Evolutionary conservation across 2,888 invertebrate species (phyloP).

Genomic region (Danaus chrysippus): DNA sequence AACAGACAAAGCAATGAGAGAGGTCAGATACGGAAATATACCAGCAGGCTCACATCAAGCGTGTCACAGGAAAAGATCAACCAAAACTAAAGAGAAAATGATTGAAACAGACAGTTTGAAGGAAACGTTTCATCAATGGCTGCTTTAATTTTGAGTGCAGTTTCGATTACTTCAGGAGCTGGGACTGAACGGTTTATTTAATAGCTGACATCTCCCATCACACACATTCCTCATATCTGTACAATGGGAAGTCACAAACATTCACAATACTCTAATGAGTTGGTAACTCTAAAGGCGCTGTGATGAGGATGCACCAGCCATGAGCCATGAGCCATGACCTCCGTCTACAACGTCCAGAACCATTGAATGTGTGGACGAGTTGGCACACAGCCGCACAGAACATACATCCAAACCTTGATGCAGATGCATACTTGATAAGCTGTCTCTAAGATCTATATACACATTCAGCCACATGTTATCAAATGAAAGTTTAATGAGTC

Average conservation of each 20-base stretch:
- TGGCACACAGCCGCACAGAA: constrained; percentile 20
- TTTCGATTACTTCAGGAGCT: neutral
- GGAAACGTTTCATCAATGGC: neutral
- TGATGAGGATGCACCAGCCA: constrained; percentile 66
- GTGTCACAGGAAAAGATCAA: constrained; percentile 12
- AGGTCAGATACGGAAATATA: constrained; percentile 26
- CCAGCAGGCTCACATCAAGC: constrained; percentile 5
- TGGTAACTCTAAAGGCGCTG: constrained; percentile 54
- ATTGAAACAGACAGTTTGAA: neutral
- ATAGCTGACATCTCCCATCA: constrained; percentile 29
- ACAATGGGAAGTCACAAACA: constrained; percentile 45
- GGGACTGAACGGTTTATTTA: neutral
- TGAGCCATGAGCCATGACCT: constrained; percentile 49
- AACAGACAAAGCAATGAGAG: constrained; percentile 28
- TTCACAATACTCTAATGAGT: constrained; percentile 50
- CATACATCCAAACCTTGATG: constrained; percentile 21
- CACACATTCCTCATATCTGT: constrained; percentile 30
- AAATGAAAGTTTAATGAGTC: constrained; percentile 4
- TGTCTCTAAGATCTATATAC: constrained; percentile 22
- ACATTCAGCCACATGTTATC: constrained; percentile 16
- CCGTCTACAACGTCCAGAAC: constrained; percentile 68
- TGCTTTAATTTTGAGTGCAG: constrained; percentile 5
- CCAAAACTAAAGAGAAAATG: constrained; percentile 11
- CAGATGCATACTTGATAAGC: constrained; percentile 18
- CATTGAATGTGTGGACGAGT: constrained; percentile 52